Base-by-base conservation (phyloP, 2,888 invertebrate genomes). In the Bugula neritina region DNA sequence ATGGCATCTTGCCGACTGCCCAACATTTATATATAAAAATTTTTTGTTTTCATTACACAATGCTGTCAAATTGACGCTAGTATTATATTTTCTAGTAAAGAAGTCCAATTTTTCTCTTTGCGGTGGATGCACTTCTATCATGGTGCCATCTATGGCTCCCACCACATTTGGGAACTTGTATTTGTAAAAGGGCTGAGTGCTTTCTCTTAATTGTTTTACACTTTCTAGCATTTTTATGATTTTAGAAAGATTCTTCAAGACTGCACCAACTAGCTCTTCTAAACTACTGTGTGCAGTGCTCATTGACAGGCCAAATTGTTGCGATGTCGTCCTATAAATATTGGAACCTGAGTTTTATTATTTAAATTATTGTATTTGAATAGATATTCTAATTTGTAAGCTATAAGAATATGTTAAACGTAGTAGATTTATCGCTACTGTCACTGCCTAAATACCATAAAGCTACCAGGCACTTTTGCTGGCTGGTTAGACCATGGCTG, bases 1-100 rank as follows among this genome's bases (percentile, higher is more conserved):
- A 55, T 55, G 55, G 23, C 55, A 55, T 55, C 55, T 55, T 17
- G 23, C 55, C 5, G 55, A 55, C 23, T 55, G 55, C 5, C 55
- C 55, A 55, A 55, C 55, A 55, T 55, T 55, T 17, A 55, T 55
- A 23, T 55, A 17, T n/a, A 55, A 5, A 55, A 55, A 17, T 3
- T n/a, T 5, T 25, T 55, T 55, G 5, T 25, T 55, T 10, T 10
- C 55, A 55, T 55, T 23, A n/a, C 55, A 55, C 3, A 55, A 10
- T 23, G 23, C 55, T 25, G 25, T 55, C 10, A 55, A n/a, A 23
- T 55, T 55, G 25, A 55, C 23, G 23, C 17, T 23, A 25, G 55
- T 55, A 25, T 5, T 55, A 25, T 55, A 55, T n/a, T 55, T 55
- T 25, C 55, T 5, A 5, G 55, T 55, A 23, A 55, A 55, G 25